These are phyloP conservation scores for Meandrina meandrites DNA, from an alignment of 92 coral and sea anemone genomes.

Conservation along the genomic window DNA sequence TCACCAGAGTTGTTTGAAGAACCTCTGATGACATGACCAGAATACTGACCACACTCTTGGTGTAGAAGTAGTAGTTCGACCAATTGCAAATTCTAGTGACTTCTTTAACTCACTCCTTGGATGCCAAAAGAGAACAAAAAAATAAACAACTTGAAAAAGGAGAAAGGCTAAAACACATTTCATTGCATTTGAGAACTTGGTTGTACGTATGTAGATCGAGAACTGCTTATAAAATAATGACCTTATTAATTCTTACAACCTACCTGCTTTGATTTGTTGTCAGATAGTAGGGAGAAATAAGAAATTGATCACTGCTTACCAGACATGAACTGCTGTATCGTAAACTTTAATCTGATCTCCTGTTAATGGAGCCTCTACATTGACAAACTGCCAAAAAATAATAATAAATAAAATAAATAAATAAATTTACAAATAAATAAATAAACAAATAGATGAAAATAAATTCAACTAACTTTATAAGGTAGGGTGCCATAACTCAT, in stretches of 20 bases:
- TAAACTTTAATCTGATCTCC: slow-evolving; percentile 77
- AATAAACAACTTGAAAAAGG: not conserved
- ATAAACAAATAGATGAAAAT: too few relatives aligned
- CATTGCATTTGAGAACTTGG: too few relatives aligned
- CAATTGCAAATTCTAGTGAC: slow-evolving; percentile 88
- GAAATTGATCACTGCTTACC: slow-evolving; percentile 58
- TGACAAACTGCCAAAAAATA: slow-evolving; percentile 71
- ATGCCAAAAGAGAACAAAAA: not conserved
- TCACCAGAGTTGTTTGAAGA: slow-evolving; percentile 94
- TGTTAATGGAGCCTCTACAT: slow-evolving; percentile 83
- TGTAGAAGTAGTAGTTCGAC: slow-evolving; percentile 80
- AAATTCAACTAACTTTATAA: too few relatives aligned
- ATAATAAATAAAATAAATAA: not conserved
- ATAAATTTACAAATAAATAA: not conserved
- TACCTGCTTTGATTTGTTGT: not conserved
- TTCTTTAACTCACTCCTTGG: slow-evolving; percentile 88
- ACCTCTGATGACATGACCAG: slow-evolving; percentile 97
- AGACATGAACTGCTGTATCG: slow-evolving; percentile 95
- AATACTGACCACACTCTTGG: slow-evolving; percentile 90
- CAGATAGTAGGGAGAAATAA: not conserved
- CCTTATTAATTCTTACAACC: not conserved
- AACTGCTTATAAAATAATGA: too few relatives aligned
- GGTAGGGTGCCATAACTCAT: too few relatives aligned
- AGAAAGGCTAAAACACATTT: not conserved
- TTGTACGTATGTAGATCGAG: too few relatives aligned